A percentile compares a stretch with the other conserved stretches of the same genome.
phyloP scores from a whole-genome alignment of 1,140 invertebrate species.

The Drosophila novamexicana region DNA sequence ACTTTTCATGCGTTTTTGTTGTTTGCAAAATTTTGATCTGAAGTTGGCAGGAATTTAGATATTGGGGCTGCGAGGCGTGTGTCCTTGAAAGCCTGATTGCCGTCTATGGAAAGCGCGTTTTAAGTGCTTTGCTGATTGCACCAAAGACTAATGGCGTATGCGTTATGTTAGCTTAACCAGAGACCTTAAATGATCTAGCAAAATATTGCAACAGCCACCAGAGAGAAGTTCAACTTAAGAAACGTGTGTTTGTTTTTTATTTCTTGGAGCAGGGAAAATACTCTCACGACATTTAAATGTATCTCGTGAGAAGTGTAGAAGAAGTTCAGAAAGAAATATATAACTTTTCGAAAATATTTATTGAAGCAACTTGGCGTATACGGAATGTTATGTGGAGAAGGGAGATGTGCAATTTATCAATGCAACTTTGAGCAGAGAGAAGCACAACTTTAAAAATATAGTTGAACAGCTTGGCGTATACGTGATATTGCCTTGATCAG shows the following conservation, averaged over 20 bases:
- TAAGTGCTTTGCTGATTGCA: slow-evolving; percentile 49
- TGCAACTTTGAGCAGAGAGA: neutral
- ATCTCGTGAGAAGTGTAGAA: too few relatives aligned
- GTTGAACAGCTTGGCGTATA: neutral
- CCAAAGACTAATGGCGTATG: slow-evolving; percentile 43
- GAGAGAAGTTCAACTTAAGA: neutral
- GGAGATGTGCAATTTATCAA: neutral
- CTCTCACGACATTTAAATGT: too few relatives aligned
- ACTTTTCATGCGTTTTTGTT: slow-evolving; percentile 2
- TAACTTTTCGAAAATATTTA: too few relatives aligned
- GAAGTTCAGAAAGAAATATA: too few relatives aligned
- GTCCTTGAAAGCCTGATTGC: slow-evolving; percentile 51
- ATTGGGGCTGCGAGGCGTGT: slow-evolving; percentile 29
- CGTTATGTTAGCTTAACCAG: slow-evolving; percentile 13
- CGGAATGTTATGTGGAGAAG: neutral
- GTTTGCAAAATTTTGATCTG: slow-evolving; percentile 37
- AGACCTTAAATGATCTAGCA: neutral
- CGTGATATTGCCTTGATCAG: neutral
- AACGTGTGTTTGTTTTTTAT: neutral
- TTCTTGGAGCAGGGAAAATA: too few relatives aligned
- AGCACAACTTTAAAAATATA: neutral
- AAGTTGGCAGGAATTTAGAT: slow-evolving; percentile 34
- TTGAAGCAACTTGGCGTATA: too few relatives aligned
- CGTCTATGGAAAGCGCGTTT: neutral
- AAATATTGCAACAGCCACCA: neutral